Base-by-base conservation (phyloP, 2,888 invertebrate genomes). In the Calameuta idolon region DNA sequence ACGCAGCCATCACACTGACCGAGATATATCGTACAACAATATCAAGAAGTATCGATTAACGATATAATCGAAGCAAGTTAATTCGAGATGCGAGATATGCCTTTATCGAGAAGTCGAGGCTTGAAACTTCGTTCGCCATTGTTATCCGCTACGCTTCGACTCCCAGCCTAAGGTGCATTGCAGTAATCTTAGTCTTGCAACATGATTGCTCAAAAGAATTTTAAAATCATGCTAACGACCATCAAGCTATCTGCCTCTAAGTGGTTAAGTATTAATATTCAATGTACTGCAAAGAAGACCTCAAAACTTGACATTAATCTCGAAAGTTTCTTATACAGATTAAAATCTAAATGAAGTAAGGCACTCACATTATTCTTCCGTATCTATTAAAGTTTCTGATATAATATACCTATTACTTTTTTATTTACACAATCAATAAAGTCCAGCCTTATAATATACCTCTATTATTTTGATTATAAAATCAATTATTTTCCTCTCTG, bases 191-290 rank as follows among this genome's bases (percentile, higher is more conserved):
- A 30, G 73, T 85, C 84, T 83, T 81, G 81, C 79, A 83, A 69
- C 55, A n/a, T 74, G 81, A 87, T 87, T 87, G 87, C 88, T 85
- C 77, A 85, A 84, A 86, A 82, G 81, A 83, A 85, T 85, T 88
- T 85, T 87, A 87, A 87, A 89, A 88, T 88, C 84, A 87, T 83
- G 83, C 85, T 88, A 87, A 89, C 87, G 85, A 86, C 85, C 76
- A 86, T 85, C 83, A 83, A 86, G 85, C 86, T 86, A 87, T 84
- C 82, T 83, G 79, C 83, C 78, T 79, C 88, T 87, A 88, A 88
- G 88, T 55, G 9, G 0, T 55, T 55, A 55, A 55, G 55, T 55
- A 55, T 23, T 55, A 23, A 55, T 55, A 23, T 55, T 2, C 2
- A 55, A 23, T 55, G 9, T 23, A 23, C 55, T 55, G 55, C 23